These are phyloP conservation scores for Danaus chrysippus DNA, from an alignment of 2,888 invertebrate genomes.

Conservation along the genomic window DNA sequence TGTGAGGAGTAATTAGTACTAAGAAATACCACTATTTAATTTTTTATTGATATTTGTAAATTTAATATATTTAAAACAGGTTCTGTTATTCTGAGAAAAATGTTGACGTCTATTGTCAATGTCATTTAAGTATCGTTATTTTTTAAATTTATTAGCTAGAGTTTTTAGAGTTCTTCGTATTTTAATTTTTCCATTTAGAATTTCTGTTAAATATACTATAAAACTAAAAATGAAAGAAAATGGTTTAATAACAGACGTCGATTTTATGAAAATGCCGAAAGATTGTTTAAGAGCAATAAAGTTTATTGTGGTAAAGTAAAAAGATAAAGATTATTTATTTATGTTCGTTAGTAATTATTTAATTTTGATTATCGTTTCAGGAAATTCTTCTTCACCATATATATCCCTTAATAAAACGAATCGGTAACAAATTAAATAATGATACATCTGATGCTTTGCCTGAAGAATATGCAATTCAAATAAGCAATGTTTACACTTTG, in stretches of 20 bases:
- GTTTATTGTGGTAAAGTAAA: slow-evolving; percentile 47
- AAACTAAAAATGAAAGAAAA: slow-evolving; percentile 7
- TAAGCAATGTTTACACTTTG: slow-evolving; percentile 54
- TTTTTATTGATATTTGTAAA: too few relatives aligned
- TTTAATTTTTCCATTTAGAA: neutral
- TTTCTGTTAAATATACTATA: neutral
- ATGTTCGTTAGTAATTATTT: slow-evolving; percentile 1
- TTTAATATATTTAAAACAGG: too few relatives aligned
- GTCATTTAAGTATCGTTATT: slow-evolving; percentile 3
- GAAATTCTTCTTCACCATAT: slow-evolving; percentile 48
- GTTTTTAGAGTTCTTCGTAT: neutral
- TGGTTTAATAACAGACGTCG: slow-evolving; percentile 8
- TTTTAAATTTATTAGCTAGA: neutral
- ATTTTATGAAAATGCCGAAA: slow-evolving; percentile 28
- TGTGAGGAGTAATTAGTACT: too few relatives aligned
- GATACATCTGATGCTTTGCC: slow-evolving; percentile 29
- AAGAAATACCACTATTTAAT: too few relatives aligned
- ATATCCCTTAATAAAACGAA: slow-evolving; percentile 47
- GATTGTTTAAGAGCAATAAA: slow-evolving; percentile 50
- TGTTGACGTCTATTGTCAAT: neutral
- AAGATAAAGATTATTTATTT: neutral
- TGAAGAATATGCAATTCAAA: slow-evolving; percentile 35
- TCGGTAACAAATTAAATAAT: slow-evolving; percentile 45
- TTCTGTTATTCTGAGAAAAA: too few relatives aligned
- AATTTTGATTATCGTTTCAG: slow-evolving; percentile 39